Percentiles rank a stretch among this genome's conserved stretches.
Evolutionary conservation across 2,888 invertebrate species (phyloP).

Genomic region (Tachystola acroxantha): DNA sequence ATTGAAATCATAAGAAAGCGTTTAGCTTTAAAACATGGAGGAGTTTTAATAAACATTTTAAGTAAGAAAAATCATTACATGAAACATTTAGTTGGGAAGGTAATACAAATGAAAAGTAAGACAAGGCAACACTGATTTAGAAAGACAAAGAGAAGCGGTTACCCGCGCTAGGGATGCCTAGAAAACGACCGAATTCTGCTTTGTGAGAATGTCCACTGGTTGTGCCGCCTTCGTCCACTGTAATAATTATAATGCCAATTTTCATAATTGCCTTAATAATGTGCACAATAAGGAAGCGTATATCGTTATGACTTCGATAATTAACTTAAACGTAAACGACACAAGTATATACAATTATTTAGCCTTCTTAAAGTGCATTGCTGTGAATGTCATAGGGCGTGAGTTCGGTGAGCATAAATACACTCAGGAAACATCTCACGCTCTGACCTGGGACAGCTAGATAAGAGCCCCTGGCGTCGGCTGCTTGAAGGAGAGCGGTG

Average conservation of each 20-base stretch:
- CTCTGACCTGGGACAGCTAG: conserved; percentile 80
- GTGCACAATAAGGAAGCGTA: conserved; percentile 13
- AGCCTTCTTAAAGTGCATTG: conserved; percentile 38
- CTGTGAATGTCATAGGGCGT: conserved; percentile 51
- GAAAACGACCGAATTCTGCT: conserved; percentile 81
- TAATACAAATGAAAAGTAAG: conserved; percentile 23
- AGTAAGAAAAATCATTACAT: conserved; percentile 29
- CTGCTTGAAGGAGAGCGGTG: conserved; percentile 71
- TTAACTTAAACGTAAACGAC: conserved; percentile 2
- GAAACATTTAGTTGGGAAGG: conserved; percentile 30
- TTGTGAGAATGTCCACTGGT: conserved; percentile 65
- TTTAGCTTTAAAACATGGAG: not conserved
- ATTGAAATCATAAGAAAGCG: not conserved
- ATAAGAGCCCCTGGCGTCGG: conserved; percentile 79
- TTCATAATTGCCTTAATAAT: conserved; percentile 13
- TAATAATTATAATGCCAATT: conserved; percentile 52
- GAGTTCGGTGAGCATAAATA: conserved; percentile 41
- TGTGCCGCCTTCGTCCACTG: conserved; percentile 75
- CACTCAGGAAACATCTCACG: conserved; percentile 42
- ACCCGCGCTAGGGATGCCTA: conserved; percentile 82
- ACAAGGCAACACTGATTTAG: conserved; percentile 41
- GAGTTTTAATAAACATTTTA: too few relatives aligned
- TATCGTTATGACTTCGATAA: not conserved
- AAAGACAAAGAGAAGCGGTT: conserved; percentile 59
- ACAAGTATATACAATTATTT: conserved; percentile 34